Evolutionary conservation across 2,888 invertebrate species (phyloP), one percentile per base, ranked within the genome.

Genomic region (Drosophila multiciliata): DNA sequence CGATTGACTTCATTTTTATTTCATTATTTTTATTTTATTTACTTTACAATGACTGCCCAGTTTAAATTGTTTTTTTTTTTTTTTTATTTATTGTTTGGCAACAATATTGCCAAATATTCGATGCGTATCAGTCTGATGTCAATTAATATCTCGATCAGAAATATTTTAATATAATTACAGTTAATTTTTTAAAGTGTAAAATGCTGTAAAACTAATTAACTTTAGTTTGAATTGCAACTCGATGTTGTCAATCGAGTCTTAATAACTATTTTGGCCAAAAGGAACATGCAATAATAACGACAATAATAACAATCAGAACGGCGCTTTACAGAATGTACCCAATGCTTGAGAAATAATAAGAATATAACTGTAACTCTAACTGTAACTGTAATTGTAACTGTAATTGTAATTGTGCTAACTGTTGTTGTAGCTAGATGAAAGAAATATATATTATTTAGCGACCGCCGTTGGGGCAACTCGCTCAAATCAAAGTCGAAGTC

Each of bases 381-480:
- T 42, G 35, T 49, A 55, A 32, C n/a, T 66, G 29, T 45, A 52
- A 26, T 0, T 36, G 48, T 52, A 26, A 35, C 15, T 52, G 26
- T 42, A 54, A 36, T 1, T 36, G 48, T 50, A 65, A 40, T 26
- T 49, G 32, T 32, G 71, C 72, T 63, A 59, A 49, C 20, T 55
- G 29, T 61, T 61, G 49, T 35, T 49, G 3, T 5, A n/a, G 20
- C 6, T 6, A 15, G 3, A 33, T 38, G 42, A 2, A 9, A 2
- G 20, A 17, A 38, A 8, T 33, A 26, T 32, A 48, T 48, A 67
- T 61, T 65, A 68, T 77, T 57, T 62, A 26, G 59, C 61, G 29
- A 32, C 60, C 60, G 60, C 61, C 38, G 50, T 76, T 53, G 54
- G 35, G 57, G 33, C 49, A 45, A 73, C 52, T 60, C 42, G 40